Conservation (phyloP, 2,888 invertebrate species). For the Andrena fulva region DNA sequence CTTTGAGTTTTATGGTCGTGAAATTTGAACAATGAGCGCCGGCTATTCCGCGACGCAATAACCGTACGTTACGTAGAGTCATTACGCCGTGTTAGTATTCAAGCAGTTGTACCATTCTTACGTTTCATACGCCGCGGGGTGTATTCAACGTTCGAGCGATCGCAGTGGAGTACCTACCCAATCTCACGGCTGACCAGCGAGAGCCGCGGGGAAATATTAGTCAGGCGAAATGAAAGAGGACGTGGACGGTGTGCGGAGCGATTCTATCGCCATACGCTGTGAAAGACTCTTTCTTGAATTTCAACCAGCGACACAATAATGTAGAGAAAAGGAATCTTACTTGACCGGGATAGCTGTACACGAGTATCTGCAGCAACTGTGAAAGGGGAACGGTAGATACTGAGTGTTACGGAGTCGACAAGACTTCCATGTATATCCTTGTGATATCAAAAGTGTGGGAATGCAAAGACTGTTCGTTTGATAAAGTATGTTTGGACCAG, state of each 20-base stretch:
- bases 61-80: conserved; percentile 52
- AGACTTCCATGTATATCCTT: neutral
- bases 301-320: neutral
- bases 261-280: neutral
- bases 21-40: conserved; percentile 64
- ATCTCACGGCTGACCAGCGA: conserved; percentile 2
- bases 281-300: neutral
- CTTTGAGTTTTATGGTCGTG: conserved; percentile 56
- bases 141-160: conserved; percentile 10
- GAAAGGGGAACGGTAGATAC: neutral
- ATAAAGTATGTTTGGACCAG: too few species aligned
- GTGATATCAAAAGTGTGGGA: neutral
- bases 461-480: too few species aligned
- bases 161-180: neutral
- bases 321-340: neutral
- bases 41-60: conserved; percentile 39
- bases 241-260: neutral
- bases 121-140: conserved; percentile 26
- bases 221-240: neutral
- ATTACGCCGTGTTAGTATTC: conserved; percentile 62
- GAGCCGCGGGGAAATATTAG: neutral
- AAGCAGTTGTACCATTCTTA: conserved; percentile 40
- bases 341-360: neutral
- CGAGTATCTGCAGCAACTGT: neutral
- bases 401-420: neutral